Conservation (phyloP, 2,888 invertebrate species). For the Hyles lineata region DNA sequence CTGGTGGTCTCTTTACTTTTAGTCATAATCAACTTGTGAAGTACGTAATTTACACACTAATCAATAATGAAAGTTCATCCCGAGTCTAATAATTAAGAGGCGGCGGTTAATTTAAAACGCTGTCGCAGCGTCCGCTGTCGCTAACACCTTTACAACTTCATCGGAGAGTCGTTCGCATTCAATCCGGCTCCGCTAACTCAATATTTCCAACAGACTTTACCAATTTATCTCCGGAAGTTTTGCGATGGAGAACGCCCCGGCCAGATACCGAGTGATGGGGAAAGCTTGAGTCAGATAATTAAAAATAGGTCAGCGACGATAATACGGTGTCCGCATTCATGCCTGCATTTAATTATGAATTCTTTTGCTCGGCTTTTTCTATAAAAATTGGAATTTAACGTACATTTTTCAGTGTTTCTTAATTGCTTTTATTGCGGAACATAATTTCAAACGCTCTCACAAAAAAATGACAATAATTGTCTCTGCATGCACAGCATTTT, state of each 20-base stretch:
- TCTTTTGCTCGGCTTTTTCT: no score
- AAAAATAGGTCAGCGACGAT: not conserved
- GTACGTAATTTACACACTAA: not conserved
- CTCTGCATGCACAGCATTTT: no score
- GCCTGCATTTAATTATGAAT: no score
- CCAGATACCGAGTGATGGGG: not conserved
- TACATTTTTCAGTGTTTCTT: no score
- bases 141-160: constrained; percentile 5
- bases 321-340: not conserved
- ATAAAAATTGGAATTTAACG: no score
- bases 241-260: not conserved
- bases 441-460: no score
- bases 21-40: no score
- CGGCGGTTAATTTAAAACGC: constrained; percentile 5
- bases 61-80: not conserved
- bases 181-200: constrained; percentile 3
- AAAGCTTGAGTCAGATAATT: not conserved
- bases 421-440: no score
- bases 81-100: not conserved
- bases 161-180: not conserved
- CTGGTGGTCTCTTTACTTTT: no score
- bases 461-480: no score
- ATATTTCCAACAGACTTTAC: constrained; percentile 14
- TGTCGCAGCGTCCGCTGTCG: not conserved
- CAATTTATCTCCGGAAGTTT: constrained; percentile 7